A percentile compares a stretch with the other conserved stretches of the same genome.
These are phyloP conservation scores for Gyrodactylus bullatarudis DNA, from an alignment of 1,140 invertebrate genomes.

Conservation along the genomic window DNA sequence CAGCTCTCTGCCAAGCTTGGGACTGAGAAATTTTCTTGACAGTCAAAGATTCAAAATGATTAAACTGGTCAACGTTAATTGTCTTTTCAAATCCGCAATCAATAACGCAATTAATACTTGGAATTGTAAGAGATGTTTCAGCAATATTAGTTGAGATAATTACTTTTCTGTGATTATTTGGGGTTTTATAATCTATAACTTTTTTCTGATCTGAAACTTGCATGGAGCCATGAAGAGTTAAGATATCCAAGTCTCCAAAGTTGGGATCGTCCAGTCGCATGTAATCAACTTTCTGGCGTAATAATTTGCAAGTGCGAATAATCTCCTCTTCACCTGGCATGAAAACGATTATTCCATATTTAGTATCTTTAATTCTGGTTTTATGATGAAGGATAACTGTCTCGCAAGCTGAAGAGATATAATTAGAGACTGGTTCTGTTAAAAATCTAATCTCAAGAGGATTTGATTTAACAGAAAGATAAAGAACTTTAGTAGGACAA, in stretches of 20 bases:
- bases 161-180: background rate
- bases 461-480: background rate
- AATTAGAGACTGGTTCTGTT: background rate
- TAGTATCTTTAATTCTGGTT: background rate
- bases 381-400: background rate
- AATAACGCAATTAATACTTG: background rate
- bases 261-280: background rate
- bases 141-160: conserved; percentile 4
- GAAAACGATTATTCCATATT: background rate
- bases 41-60: conserved; percentile 53
- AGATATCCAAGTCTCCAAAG: background rate
- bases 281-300: background rate
- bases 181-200: background rate
- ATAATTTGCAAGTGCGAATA: background rate
- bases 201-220: background rate
- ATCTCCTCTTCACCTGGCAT: conserved; percentile 2
- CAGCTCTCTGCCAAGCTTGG: conserved; percentile 9
- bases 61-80: background rate
- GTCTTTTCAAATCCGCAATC: background rate
- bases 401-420: background rate
- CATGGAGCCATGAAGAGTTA: background rate
- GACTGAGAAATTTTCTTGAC: conserved; percentile 80
- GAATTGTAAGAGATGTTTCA: conserved; percentile 3
- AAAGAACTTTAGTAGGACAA: background rate
- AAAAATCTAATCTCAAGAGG: background rate